Conservation (phyloP, 2,888 invertebrate genomes). For the Nomada goodeniana region DNA sequence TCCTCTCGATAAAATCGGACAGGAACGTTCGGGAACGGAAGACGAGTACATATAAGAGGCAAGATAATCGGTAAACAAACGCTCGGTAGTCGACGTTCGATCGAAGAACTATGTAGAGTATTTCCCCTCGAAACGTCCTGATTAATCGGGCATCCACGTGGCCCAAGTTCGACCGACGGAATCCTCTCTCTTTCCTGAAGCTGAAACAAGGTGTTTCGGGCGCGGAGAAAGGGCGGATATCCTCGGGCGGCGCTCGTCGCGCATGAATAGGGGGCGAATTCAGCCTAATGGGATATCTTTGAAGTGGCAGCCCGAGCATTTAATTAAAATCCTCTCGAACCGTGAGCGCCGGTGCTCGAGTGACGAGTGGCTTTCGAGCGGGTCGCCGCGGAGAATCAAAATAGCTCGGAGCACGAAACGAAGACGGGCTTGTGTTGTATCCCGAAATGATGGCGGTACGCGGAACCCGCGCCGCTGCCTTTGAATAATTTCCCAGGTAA, state of each 20-base stretch:
- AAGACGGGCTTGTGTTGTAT: neutral
- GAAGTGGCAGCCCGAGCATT: conserved; percentile 57
- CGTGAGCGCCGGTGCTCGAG: conserved; percentile 62
- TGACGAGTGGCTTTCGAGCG: conserved; percentile 56
- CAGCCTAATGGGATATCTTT: conserved; percentile 56
- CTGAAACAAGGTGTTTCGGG: conserved; percentile 64
- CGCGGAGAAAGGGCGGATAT: conserved; percentile 18
- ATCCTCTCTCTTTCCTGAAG: conserved; percentile 28
- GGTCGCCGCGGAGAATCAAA: conserved; percentile 43
- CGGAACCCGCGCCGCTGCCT: neutral
- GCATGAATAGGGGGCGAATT: conserved; percentile 53
- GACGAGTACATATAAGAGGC: neutral
- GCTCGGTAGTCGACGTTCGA: neutral
- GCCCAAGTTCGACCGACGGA: conserved; percentile 32
- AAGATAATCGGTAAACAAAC: neutral
- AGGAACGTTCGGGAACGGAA: neutral
- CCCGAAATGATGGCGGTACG: conserved; percentile 12
- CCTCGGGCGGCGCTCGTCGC: conserved; percentile 30
- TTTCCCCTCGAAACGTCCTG: conserved; percentile 26
- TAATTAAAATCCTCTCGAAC: conserved; percentile 71
- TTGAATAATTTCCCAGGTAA: neutral
- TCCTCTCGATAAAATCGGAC: neutral
- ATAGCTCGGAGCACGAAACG: conserved; percentile 31
- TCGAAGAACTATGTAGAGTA: neutral
- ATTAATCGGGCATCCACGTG: conserved; percentile 47